These are phyloP conservation scores for Amphiprion clarkii DNA, from an alignment of 2,797 vertebrate genomes.

Conservation along the genomic window DNA sequence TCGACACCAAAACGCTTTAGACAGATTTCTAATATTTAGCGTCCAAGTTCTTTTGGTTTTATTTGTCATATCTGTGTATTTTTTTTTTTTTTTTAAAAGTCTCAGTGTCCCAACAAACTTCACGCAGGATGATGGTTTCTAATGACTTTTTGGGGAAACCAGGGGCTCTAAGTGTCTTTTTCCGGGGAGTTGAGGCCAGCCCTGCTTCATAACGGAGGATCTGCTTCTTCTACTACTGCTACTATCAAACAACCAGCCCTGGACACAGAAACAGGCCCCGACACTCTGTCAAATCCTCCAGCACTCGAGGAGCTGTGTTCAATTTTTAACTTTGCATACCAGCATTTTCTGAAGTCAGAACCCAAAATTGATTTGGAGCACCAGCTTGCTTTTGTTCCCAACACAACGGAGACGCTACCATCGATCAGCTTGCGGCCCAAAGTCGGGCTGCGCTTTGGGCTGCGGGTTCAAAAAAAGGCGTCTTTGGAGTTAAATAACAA, in stretches of 20 bases:
- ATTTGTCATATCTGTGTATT: no score
- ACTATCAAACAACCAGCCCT: slow-evolving; percentile 73
- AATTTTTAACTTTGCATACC: slow-evolving; percentile 55
- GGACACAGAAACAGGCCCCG: slow-evolving; percentile 60
- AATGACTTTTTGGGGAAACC: slow-evolving; percentile 29
- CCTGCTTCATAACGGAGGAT: slow-evolving; percentile 76
- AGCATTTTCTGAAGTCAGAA: slow-evolving; percentile 55
- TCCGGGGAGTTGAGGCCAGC: slow-evolving; percentile 70
- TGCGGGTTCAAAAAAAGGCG: neutral
- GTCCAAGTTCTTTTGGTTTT: no score
- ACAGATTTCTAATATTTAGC: no score
- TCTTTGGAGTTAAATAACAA: slow-evolving; percentile 32
- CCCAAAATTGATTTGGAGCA: slow-evolving; percentile 39
- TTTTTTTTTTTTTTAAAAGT: no score
- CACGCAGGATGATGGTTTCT: neutral
- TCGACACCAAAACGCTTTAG: neutral
- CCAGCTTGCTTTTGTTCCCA: slow-evolving; percentile 40
- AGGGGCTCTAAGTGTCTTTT: slow-evolving; percentile 40
- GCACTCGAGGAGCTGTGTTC: slow-evolving; percentile 26
- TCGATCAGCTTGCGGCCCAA: neutral
- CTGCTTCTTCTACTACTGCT: slow-evolving; percentile 80
- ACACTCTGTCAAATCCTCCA: slow-evolving; percentile 34
- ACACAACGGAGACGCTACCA: neutral
- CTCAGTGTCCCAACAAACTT: neutral
- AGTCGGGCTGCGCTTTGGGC: slow-evolving; percentile 16